phyloP scores from a whole-genome alignment of 2,797 vertebrate species.

The Thamnophis elegans region DNA sequence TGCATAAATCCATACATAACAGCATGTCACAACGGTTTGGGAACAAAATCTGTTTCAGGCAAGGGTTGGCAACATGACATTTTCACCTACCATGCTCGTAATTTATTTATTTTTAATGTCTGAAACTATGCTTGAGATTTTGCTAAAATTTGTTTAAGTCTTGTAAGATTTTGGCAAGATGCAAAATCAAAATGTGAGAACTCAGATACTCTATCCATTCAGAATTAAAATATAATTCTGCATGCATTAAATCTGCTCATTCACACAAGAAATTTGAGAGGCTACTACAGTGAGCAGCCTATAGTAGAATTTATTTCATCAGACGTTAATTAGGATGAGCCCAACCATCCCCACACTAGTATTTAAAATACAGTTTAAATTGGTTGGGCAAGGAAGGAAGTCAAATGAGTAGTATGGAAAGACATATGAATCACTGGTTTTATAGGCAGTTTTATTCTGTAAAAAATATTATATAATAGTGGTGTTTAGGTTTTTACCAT shows the following conservation, averaged over 20 bases:
- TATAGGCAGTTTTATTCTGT: background rate
- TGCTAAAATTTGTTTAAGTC: background rate
- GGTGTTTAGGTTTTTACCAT: slow-evolving; percentile 1
- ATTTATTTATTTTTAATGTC: background rate
- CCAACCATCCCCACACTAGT: background rate
- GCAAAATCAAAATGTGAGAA: background rate
- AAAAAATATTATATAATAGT: background rate
- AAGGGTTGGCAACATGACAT: background rate
- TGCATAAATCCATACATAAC: background rate
- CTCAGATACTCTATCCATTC: background rate
- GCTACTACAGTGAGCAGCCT: background rate
- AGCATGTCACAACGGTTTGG: background rate
- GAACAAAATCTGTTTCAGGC: background rate
- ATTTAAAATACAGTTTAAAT: background rate
- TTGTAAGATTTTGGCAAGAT: background rate
- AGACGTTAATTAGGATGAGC: background rate
- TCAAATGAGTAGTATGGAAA: background rate
- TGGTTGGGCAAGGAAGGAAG: background rate
- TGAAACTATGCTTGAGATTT: background rate
- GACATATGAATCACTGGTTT: background rate
- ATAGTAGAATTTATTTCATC: background rate
- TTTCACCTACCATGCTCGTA: background rate
- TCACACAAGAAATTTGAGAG: background rate
- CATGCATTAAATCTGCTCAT: background rate
- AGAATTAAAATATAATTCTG: background rate